Evolutionary conservation across 2,797 vertebrate genomes (phyloP).

Genomic region (Selene dorsalis): DNA sequence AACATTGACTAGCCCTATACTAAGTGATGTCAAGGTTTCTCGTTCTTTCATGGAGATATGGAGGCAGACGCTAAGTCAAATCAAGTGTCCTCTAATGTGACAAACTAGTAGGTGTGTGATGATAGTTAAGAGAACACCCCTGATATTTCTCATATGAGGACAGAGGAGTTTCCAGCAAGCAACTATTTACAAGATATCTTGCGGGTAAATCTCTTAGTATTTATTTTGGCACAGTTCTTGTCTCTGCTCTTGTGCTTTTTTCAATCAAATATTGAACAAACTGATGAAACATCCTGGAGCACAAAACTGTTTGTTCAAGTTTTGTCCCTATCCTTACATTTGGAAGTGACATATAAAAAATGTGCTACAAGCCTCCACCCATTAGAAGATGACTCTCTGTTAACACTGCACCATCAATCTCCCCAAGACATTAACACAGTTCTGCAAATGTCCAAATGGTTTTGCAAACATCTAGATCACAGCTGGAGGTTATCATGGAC

Average conservation of each 20-base stretch:
- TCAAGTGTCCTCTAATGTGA: conserved; percentile 32
- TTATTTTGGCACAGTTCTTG: conserved; percentile 4
- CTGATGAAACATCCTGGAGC: conserved; percentile 12
- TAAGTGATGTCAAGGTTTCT: conserved; percentile 48
- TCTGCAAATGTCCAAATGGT: conserved; percentile 6
- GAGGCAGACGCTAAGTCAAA: conserved; percentile 28
- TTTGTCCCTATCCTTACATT: conserved; percentile 8
- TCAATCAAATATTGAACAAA: conserved; percentile 20
- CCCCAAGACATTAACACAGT: neutral
- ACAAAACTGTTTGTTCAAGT: conserved; percentile 10
- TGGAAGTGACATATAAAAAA: conserved; percentile 15
- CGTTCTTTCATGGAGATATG: conserved; percentile 38
- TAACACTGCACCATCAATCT: neutral
- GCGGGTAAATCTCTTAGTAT: conserved; percentile 11
- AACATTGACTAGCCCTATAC: conserved; percentile 45
- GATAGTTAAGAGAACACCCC: conserved; percentile 26
- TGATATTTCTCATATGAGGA: conserved; percentile 28
- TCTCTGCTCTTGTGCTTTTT: conserved; percentile 6
- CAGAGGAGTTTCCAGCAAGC: neutral
- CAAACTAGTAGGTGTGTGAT: conserved; percentile 15
- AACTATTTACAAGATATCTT: conserved; percentile 56
- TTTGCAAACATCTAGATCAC: conserved; percentile 26
- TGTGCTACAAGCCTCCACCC: neutral
- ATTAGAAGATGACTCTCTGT: conserved; percentile 14
- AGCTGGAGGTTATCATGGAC: conserved; percentile 24